Evolutionary conservation across 1,140 invertebrate species (phyloP).

Genomic region (Drosophila equinoxialis): DNA sequence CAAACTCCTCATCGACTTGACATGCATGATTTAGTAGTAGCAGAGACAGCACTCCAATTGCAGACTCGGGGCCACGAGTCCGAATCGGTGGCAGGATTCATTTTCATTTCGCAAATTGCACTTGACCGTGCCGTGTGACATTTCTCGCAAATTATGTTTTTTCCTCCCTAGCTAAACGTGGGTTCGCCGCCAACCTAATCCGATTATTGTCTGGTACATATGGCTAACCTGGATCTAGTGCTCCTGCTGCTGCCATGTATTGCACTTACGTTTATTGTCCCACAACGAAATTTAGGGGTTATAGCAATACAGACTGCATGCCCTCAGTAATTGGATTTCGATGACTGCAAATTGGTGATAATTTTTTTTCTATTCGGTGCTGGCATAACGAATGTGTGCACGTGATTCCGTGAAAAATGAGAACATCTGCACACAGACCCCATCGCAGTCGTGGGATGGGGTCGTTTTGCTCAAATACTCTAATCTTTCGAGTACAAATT

Average conservation of each 20-base stretch:
- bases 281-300: slow-evolving; percentile 25
- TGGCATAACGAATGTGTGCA: slow-evolving; percentile 34
- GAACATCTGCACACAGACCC: slow-evolving; percentile 54
- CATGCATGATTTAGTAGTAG: slow-evolving; percentile 79
- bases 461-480: slow-evolving; percentile 38
- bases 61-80: not conserved
- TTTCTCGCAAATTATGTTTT: slow-evolving; percentile 81
- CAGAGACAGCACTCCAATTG: slow-evolving; percentile 30
- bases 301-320: slow-evolving; percentile 35
- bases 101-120: slow-evolving; percentile 77
- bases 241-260: slow-evolving; percentile 20
- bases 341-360: slow-evolving; percentile 83
- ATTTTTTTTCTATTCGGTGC: slow-evolving; percentile 76
- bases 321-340: slow-evolving; percentile 79
- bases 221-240: slow-evolving; percentile 59
- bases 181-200: slow-evolving; percentile 67
- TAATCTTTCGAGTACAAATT: not conserved
- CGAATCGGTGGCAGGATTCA: slow-evolving; percentile 15
- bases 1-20: slow-evolving; percentile 74
- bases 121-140: slow-evolving; percentile 74
- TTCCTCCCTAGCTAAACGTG: slow-evolving; percentile 31
- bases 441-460: slow-evolving; percentile 48
- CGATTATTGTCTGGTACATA: slow-evolving; percentile 64
- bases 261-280: slow-evolving; percentile 53
- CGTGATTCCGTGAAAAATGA: slow-evolving; percentile 71